Evolutionary conservation across 1,140 invertebrate genomes (phyloP).

Genomic region (Macrostomum lignano): DNA sequence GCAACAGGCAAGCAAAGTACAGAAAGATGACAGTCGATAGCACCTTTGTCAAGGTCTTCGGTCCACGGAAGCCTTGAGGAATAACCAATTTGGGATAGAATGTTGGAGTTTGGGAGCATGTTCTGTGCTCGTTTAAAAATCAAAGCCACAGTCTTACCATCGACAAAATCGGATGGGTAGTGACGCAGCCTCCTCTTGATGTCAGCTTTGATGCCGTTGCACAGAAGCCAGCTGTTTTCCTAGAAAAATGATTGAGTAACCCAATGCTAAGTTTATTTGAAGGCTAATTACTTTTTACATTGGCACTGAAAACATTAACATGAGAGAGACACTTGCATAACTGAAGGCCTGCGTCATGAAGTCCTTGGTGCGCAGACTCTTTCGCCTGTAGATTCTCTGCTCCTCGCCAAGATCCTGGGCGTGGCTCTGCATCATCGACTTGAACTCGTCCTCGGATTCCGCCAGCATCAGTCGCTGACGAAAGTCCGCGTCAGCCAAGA

Average conservation of each 20-base stretch:
- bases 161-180: constrained; percentile 33
- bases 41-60: constrained; percentile 31
- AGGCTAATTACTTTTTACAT: no score
- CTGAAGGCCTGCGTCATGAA: constrained; percentile 9
- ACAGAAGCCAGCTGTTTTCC: constrained; percentile 2
- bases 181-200: constrained; percentile 28
- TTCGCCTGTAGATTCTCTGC: constrained; percentile 28
- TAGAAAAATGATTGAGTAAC: constrained; percentile 1
- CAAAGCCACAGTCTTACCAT: constrained; percentile 20
- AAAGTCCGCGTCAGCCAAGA: constrained; percentile 37
- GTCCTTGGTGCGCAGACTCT: constrained; percentile 15
- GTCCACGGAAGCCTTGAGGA: constrained; percentile 27
- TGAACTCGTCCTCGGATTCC: constrained; percentile 23
- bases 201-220: constrained; percentile 29
- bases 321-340: constrained; percentile 22
- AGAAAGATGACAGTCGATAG: constrained; percentile 37
- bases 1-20: constrained; percentile 38
- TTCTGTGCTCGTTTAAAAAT: no score
- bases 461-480: constrained; percentile 31
- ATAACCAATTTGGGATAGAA: no score
- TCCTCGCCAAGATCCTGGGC: constrained; percentile 32
- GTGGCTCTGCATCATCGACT: constrained; percentile 27
- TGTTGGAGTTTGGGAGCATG: no score
- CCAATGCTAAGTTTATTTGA: no score
- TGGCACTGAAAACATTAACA: no score